phyloP scores from a whole-genome alignment of 92 coral and sea anemone genomes.

The Anthopleura xanthogrammica region DNA sequence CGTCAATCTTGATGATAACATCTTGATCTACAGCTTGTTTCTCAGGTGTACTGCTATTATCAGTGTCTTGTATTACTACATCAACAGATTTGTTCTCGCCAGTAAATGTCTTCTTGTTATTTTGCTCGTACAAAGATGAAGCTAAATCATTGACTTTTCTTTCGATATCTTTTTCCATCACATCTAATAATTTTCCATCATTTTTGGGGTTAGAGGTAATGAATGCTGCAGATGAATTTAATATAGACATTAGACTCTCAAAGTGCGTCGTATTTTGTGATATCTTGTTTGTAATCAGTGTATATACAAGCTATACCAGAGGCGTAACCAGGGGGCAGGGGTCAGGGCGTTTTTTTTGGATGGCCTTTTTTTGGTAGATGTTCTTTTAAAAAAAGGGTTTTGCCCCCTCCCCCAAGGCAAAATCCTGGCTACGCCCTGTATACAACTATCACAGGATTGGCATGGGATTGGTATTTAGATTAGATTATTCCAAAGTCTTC shows the following conservation, averaged over 20 bases:
- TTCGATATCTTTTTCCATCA: constrained; percentile 71
- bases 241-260: background rate
- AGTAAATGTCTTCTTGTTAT: background rate
- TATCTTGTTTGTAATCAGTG: no score
- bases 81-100: background rate
- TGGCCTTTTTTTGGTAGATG: no score
- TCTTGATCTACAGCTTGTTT: background rate
- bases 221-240: constrained; percentile 28
- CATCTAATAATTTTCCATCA: constrained; percentile 37
- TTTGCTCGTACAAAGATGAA: background rate
- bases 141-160: constrained; percentile 59
- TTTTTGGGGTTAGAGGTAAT: constrained; percentile 8
- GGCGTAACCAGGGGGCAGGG: no score
- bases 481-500: no score
- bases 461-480: no score
- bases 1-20: background rate
- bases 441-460: no score
- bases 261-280: no score
- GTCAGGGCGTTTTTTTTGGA: no score
- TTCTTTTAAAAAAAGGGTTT: no score
- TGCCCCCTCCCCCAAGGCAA: no score
- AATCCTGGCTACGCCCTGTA: no score
- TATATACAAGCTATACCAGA: no score
- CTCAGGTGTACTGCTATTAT: background rate
- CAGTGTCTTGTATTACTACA: background rate